Evolutionary conservation across 1,140 invertebrate species (phyloP).

Genomic region (Bombus pascuorum): DNA sequence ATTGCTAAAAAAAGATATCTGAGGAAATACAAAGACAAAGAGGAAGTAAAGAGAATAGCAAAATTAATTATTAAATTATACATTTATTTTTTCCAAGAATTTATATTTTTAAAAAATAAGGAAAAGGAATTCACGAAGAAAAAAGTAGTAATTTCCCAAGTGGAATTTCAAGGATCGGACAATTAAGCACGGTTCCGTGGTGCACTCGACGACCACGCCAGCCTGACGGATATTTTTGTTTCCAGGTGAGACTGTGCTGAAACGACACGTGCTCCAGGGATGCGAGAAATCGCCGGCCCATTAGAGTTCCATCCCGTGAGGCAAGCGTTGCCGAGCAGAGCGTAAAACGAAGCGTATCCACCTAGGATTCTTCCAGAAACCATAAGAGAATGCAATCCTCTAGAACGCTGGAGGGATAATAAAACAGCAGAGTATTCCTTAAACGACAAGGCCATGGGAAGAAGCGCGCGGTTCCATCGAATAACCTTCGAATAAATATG

Average conservation of each 20-base stretch:
- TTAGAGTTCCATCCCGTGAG: background rate
- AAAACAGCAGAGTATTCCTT: background rate
- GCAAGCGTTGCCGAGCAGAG: background rate
- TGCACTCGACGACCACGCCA: background rate
- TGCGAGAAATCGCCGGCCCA: constrained; percentile 19
- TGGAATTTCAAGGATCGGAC: background rate
- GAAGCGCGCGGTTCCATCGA: background rate
- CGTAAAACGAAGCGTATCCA: constrained; percentile 4
- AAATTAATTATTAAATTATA: no score
- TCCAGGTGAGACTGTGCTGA: constrained; percentile 13
- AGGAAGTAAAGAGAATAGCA: no score
- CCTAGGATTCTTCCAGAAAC: background rate
- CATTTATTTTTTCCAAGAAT: no score
- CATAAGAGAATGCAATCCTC: background rate
- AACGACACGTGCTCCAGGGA: background rate
- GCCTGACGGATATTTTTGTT: constrained; percentile 39
- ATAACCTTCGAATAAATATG: constrained; percentile 5
- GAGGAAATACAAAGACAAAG: no score
- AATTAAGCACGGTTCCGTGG: constrained; percentile 29
- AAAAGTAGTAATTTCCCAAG: background rate
- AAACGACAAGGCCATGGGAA: background rate
- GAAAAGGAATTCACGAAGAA: background rate
- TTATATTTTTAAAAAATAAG: background rate
- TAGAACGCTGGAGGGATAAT: background rate
- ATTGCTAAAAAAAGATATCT: no score